Base-by-base conservation (phyloP, 2,888 invertebrate species). In the Brenthis hecate region DNA sequence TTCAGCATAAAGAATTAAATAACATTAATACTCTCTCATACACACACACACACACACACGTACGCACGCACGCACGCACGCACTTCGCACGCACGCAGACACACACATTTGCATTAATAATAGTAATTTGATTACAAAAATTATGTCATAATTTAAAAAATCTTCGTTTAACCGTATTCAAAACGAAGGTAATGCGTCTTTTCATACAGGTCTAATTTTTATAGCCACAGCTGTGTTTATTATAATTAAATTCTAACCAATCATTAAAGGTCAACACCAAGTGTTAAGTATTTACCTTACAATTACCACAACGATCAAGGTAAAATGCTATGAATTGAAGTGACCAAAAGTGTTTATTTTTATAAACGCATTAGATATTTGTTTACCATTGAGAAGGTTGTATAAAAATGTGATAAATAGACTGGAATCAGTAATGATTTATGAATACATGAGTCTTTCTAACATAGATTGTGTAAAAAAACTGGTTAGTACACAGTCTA, bases 261-360 rank as follows among this genome's bases (percentile, higher is more conserved):
- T 87, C 83, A 81, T 80, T 77, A 85, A 83, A 91, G 90, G 90
- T 87, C 88, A 84, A 68, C 77, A 74, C 78, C 77, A 80, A 87
- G 83, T 83, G 81, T 78, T 75, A 50, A 76, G 79, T 87, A 82
- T 91, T 89, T 88, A 84, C 78, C 82, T 81, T 79, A 82, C 84
- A 87, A 86, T 89, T 88, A 85, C 79, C 82, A 79, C 70, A 72
- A 75, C 76, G 78, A 85, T 87, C 85, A 88, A 88, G 89, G 90
- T 64, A 62, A 69, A 65, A 72, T 65, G 63, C 71, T 72, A 72
- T 73, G 73, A 76, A 81, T 82, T 74, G 72, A 79, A 75, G 73
- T 66, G 71, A 73, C 63, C 58, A 61, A 73, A 66, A 65, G 16
- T 69, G 69, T 71, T 69, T 68, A 63, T 72, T 68, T 70, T 72